These are phyloP conservation scores for Abramis brama DNA, from an alignment of 2,113 vertebrate genomes.

Conservation along the genomic window DNA sequence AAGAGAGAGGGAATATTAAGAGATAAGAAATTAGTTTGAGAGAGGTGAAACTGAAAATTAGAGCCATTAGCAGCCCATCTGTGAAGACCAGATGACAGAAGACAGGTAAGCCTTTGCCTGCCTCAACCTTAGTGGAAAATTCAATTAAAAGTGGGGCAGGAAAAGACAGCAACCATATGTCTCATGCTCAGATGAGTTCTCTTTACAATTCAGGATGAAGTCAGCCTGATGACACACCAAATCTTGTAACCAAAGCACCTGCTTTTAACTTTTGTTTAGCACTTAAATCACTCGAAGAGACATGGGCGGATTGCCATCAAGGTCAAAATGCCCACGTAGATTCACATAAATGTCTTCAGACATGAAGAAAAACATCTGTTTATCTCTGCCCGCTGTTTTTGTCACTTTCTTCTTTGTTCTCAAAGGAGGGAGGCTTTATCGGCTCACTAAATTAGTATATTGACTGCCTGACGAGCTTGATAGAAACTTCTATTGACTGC, in stretches of 20 bases:
- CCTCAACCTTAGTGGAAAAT: slow-evolving; percentile 35
- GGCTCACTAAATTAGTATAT: not conserved
- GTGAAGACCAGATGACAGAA: not conserved
- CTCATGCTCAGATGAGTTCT: slow-evolving; percentile 12
- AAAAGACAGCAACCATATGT: slow-evolving; percentile 38
- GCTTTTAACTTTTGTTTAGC: slow-evolving; percentile 3
- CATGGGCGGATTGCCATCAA: not conserved
- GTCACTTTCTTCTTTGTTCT: not conserved
- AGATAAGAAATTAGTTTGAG: slow-evolving; percentile 15
- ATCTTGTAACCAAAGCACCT: slow-evolving; percentile 10
- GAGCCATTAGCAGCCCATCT: slow-evolving; percentile 34
- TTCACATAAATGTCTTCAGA: not conserved
- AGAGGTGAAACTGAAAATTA: slow-evolving; percentile 10
- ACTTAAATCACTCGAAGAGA: not conserved
- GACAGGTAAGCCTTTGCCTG: slow-evolving; percentile 42
- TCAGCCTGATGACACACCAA: not conserved
- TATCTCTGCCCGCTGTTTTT: not conserved
- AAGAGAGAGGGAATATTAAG: not conserved
- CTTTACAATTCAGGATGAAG: not conserved
- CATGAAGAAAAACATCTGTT: not conserved
- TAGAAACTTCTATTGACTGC: slow-evolving; percentile 9
- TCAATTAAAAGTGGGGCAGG: slow-evolving; percentile 20
- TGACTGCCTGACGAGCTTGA: not conserved
- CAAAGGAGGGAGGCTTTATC: not conserved
- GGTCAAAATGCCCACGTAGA: slow-evolving; percentile 3